Conservation (phyloP, 2,888 invertebrate genomes). For the Lamellibrachia satsuma region DNA sequence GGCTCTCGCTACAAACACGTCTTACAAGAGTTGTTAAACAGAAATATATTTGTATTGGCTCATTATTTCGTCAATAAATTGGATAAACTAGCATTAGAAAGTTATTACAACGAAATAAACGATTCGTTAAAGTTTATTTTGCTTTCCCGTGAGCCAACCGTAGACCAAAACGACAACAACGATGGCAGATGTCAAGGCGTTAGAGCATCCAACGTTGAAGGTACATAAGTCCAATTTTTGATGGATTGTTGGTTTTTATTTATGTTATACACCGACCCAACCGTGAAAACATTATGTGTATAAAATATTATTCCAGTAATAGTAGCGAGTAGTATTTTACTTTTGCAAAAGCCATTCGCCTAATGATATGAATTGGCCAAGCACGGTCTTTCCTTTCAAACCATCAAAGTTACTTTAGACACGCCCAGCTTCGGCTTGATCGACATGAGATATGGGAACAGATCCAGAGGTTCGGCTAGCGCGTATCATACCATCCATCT, state of each 20-base stretch:
- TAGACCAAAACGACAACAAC: conserved; percentile 23
- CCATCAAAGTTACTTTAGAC: background rate
- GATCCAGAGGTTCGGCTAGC: background rate
- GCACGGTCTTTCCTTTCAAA: background rate
- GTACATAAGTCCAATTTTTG: conserved; percentile 30
- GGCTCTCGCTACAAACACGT: background rate
- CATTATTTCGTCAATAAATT: background rate
- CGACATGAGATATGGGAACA: background rate
- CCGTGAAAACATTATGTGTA: background rate
- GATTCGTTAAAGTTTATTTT: conserved; percentile 7
- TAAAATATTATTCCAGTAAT: background rate
- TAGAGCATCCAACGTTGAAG: conserved; percentile 46
- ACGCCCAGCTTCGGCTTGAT: background rate
- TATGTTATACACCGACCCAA: background rate
- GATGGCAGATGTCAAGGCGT: conserved; percentile 44
- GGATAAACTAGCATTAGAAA: background rate
- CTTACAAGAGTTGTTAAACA: background rate
- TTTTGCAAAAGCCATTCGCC: background rate
- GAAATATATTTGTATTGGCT: background rate
- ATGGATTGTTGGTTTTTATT: background rate
- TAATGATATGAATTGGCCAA: conserved; percentile 8
- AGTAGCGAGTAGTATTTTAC: background rate
- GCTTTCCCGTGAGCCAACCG: background rate
- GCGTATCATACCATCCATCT: background rate
- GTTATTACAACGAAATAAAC: background rate